Base-by-base conservation (phyloP, 1,140 invertebrate genomes). In the Araneus ventricosus region DNA sequence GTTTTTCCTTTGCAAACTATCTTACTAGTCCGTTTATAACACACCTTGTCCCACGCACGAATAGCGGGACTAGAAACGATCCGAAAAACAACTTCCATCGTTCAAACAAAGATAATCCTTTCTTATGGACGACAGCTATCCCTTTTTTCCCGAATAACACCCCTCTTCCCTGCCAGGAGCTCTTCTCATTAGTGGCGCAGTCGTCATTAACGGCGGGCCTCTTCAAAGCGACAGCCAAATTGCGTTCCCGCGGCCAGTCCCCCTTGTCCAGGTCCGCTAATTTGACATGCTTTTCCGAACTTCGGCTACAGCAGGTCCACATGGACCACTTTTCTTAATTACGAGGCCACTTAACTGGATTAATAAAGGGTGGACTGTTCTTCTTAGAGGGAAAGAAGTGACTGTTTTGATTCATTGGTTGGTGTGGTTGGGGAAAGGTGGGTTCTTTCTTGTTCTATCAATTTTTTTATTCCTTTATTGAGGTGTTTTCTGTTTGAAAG, bases 291-390 rank as follows among this genome's bases (percentile, higher is more conserved):
- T 37, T 41, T 41, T 41, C 75, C 75, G 75, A 80, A 34, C 75
- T 80, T 34, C 30, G 17, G 20, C 30, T 80, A 80, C 75, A 24
- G 75, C 75, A 22, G 75, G 20, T 24, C 75, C 75, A 20, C 39
- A n/a, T 80, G 75, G 75, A 39, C 75, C 37, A 80, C 30, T 80
- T 80, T 80, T 80, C 75, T 34, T 80, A 80, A 80, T 80, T 80
- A 80, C 75, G 75, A 34, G 30, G 75, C 75, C 39, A 41, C 75
- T 80, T 80, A 80, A 80, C 6, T 22, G 75, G 75, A 80, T 80
- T 80, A 41, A 80, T 37, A 39, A 39, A 41, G 22, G 37, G 75
- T 34, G 30, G 10, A 34, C 20, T 39, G 14, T 34, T 39, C 34
- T 80, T 41, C 30, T 80, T 80, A 4, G 27, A 24, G 22, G 75